Conservation (phyloP, 2,888 invertebrate genomes). For the Meiosimyza decipiens region DNA sequence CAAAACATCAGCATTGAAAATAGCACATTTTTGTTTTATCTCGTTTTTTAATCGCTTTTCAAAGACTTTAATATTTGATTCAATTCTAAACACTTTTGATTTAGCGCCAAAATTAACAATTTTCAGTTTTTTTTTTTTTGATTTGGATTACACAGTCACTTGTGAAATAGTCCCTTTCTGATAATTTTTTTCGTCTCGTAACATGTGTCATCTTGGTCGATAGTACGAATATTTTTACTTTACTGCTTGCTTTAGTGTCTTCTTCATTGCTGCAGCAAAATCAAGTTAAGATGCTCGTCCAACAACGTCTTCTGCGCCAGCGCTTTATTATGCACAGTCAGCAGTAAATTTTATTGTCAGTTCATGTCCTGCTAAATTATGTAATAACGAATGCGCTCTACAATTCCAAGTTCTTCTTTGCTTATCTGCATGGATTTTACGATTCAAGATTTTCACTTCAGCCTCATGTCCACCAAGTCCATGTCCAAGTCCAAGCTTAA, state of each 20-base stretch:
- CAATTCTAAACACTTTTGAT: no score
- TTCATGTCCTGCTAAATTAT: conserved; percentile 65
- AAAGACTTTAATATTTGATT: no score
- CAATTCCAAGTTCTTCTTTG: conserved; percentile 23
- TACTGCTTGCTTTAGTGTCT: conserved; percentile 33
- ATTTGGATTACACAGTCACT: no score
- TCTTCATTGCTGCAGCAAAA: conserved; percentile 41
- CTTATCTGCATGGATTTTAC: conserved; percentile 1
- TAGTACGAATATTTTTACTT: background rate
- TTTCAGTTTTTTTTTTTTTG: no score
- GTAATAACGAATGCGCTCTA: conserved; percentile 47
- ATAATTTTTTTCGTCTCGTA: no score
- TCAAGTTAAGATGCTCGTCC: background rate
- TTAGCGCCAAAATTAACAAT: no score
- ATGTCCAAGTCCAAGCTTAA: background rate
- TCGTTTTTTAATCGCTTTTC: no score
- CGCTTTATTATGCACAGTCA: conserved; percentile 64
- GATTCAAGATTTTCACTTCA: background rate
- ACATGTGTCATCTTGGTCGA: no score
- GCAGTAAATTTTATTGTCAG: conserved; percentile 67
- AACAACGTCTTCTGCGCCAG: conserved; percentile 23
- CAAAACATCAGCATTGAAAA: no score
- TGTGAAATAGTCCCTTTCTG: no score
- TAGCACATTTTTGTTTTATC: no score
- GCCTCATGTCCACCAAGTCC: background rate